phyloP scores from a whole-genome alignment of 1,140 invertebrate genomes.

The Drosophila punjabiensis region DNA sequence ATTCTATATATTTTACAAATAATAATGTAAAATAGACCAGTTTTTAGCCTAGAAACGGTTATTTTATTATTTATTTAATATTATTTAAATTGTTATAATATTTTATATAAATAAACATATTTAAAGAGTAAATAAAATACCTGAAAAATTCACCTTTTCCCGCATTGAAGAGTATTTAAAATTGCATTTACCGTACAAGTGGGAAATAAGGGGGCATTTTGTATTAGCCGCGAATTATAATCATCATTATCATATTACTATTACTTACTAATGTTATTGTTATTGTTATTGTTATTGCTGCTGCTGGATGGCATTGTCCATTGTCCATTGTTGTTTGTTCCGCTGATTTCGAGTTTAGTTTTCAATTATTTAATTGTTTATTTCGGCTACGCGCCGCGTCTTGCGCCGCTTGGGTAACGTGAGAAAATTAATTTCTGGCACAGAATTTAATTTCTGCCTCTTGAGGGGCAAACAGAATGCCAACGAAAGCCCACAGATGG shows the following conservation, averaged over 20 bases:
- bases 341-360: slow-evolving; percentile 48
- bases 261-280: slow-evolving; percentile 60
- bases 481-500: slow-evolving; percentile 51
- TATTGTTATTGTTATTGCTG: slow-evolving; percentile 20
- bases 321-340: slow-evolving; percentile 28
- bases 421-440: slow-evolving; percentile 63
- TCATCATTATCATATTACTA: slow-evolving; percentile 59
- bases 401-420: slow-evolving; percentile 50
- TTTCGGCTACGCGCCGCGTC: slow-evolving; percentile 20
- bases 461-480: slow-evolving; percentile 1
- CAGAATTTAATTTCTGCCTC: slow-evolving; percentile 51
- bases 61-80: not conserved
- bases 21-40: not conserved
- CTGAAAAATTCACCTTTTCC: not conserved
- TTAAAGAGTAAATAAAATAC: no score
- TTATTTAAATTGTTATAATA: not conserved
- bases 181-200: slow-evolving; percentile 45
- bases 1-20: not conserved
- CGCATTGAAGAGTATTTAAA: slow-evolving; percentile 24
- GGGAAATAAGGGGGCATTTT: slow-evolving; percentile 22
- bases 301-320: not conserved
- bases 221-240: slow-evolving; percentile 69
- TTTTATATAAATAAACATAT: not conserved
- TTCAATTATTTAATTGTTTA: slow-evolving; percentile 75
- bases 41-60: not conserved